These are phyloP conservation scores for Rhodeus uyekii DNA, from an alignment of 2,797 vertebrate species.

Conservation along the genomic window DNA sequence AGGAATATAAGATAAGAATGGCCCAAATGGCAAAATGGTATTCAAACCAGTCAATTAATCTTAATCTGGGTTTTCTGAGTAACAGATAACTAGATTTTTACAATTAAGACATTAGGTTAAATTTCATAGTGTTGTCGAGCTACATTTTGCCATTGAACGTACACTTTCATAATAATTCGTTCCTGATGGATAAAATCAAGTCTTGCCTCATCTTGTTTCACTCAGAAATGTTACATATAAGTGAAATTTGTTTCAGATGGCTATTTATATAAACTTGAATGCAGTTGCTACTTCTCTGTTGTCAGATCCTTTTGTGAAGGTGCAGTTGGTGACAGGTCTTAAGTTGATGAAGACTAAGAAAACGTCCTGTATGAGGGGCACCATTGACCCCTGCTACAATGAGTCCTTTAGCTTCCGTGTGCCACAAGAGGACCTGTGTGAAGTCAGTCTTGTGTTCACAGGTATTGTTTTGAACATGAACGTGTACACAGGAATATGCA, in stretches of 20 bases:
- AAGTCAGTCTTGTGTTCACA: conserved; percentile 88
- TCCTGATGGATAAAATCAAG: neutral
- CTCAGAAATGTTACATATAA: neutral
- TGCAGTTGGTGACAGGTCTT: conserved; percentile 86
- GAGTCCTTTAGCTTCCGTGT: conserved; percentile 92
- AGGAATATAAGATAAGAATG: neutral
- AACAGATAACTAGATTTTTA: neutral
- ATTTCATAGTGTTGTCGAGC: neutral
- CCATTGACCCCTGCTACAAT: conserved; percentile 88
- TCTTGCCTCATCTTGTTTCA: neutral
- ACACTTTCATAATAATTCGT: neutral
- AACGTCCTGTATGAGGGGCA: conserved; percentile 86
- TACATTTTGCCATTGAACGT: neutral
- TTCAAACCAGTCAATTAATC: neutral
- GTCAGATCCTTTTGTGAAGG: conserved; percentile 90
- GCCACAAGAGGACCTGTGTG: conserved; percentile 83
- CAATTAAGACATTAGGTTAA: neutral
- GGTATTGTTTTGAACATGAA: conserved; percentile 66
- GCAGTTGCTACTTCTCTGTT: conserved; percentile 28
- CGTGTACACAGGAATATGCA: neutral
- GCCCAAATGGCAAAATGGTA: neutral
- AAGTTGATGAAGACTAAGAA: conserved; percentile 89
- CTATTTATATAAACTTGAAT: neutral
- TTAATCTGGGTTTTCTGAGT: neutral
- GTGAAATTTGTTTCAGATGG: neutral